phyloP scores from a whole-genome alignment of 1,140 invertebrate species.

The Sycophila sp. region DNA sequence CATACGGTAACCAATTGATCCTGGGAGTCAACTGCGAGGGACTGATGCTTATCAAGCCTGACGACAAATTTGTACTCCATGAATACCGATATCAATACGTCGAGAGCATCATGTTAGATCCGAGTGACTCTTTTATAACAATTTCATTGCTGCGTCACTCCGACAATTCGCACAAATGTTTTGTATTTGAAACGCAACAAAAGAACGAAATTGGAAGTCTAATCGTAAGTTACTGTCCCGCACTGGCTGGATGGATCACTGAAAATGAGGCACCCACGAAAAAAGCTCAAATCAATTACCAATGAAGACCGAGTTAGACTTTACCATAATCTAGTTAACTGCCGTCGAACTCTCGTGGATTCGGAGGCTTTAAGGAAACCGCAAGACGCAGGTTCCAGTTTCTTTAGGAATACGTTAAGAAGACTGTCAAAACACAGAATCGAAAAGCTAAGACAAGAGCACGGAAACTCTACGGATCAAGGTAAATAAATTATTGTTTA shows the following conservation, averaged over 20 bases:
- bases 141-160: slow-evolving; percentile 76
- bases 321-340: slow-evolving; percentile 83
- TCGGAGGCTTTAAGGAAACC: slow-evolving; percentile 84
- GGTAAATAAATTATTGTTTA: no score
- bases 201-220: slow-evolving; percentile 92
- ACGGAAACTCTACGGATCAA: slow-evolving; percentile 73
- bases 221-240: slow-evolving; percentile 90
- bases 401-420: slow-evolving; percentile 87
- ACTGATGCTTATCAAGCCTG: slow-evolving; percentile 86
- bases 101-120: slow-evolving; percentile 90
- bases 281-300: slow-evolving; percentile 76
- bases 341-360: slow-evolving; percentile 84
- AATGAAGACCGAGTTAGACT: slow-evolving; percentile 84
- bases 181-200: slow-evolving; percentile 90
- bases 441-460: slow-evolving; percentile 85
- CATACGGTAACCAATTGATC: slow-evolving; percentile 77
- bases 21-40: slow-evolving; percentile 93
- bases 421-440: slow-evolving; percentile 88
- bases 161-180: slow-evolving; percentile 83
- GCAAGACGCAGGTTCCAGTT: slow-evolving; percentile 79
- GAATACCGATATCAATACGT: slow-evolving; percentile 90
- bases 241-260: slow-evolving; percentile 85
- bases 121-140: slow-evolving; percentile 91
- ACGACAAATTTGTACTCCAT: slow-evolving; percentile 89
- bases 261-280: slow-evolving; percentile 79